Conservation (phyloP, 2,888 invertebrate species). For the Stenodema calcarata region DNA sequence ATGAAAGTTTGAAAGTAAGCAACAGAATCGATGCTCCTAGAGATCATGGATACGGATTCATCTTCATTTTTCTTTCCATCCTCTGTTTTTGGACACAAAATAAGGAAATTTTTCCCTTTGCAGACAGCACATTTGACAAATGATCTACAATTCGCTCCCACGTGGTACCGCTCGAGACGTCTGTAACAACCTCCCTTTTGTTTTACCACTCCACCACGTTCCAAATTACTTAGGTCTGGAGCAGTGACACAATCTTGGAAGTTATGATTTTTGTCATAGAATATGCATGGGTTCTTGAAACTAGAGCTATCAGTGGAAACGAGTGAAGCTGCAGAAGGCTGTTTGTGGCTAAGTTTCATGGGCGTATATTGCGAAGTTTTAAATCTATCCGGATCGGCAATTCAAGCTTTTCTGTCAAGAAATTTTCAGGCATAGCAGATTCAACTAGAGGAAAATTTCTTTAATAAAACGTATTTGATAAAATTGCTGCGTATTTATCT, state of each 20-base stretch:
- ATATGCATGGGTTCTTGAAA: background rate
- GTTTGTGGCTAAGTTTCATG: background rate
- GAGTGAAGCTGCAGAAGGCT: background rate
- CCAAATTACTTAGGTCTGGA: constrained; percentile 54
- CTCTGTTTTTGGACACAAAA: constrained; percentile 54
- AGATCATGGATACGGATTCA: background rate
- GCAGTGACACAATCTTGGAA: constrained; percentile 54
- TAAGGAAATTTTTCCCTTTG: constrained; percentile 52
- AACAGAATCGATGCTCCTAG: background rate
- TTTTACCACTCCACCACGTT: too few relatives aligned
- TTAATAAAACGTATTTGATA: too few relatives aligned
- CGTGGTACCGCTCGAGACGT: constrained; percentile 49
- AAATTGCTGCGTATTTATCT: constrained; percentile 58
- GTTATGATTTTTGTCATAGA: constrained; percentile 54
- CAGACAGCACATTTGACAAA: constrained; percentile 56
- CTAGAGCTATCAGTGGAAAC: background rate
- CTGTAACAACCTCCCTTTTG: constrained; percentile 55
- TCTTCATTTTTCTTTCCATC: background rate
- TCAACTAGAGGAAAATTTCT: constrained; percentile 60
- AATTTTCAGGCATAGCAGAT: constrained; percentile 58
- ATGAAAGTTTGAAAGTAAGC: constrained; percentile 27
- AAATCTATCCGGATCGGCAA: constrained; percentile 6
- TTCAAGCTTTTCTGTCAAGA: constrained; percentile 56
- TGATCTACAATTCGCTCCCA: constrained; percentile 54
- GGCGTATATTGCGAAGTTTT: background rate